Evolutionary conservation across 2,797 vertebrate genomes (phyloP).

Genomic region (Sparus aurata): DNA sequence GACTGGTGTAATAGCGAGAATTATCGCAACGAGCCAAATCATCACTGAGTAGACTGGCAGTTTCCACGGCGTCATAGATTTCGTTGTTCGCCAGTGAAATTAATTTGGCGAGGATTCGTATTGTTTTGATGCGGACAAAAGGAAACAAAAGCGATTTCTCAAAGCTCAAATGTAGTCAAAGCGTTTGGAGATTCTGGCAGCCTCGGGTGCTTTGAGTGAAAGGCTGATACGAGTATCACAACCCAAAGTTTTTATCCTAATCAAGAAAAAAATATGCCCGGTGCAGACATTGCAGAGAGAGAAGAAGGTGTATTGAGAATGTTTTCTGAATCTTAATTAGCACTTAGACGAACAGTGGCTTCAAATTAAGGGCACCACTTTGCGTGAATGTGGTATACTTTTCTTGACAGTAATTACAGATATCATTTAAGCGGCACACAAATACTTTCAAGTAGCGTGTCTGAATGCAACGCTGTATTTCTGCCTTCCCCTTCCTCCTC

Average conservation of each 20-base stretch:
- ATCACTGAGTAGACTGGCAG: constrained; percentile 24
- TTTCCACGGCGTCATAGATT: constrained; percentile 16
- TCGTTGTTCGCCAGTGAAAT: constrained; percentile 25
- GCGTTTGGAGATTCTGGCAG: constrained; percentile 32
- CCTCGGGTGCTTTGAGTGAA: constrained; percentile 16
- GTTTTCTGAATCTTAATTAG: constrained; percentile 28
- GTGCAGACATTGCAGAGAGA: background rate
- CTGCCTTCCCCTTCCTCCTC: background rate
- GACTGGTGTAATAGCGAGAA: constrained; percentile 11
- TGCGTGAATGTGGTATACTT: constrained; percentile 7
- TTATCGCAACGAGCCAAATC: constrained; percentile 35
- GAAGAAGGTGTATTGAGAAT: constrained; percentile 18
- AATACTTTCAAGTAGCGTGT: background rate
- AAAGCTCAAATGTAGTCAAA: constrained; percentile 19
- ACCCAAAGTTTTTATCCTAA: constrained; percentile 1
- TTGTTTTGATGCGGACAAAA: constrained; percentile 33
- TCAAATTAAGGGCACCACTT: constrained; percentile 5
- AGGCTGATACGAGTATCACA: constrained; percentile 20
- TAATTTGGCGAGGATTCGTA: constrained; percentile 25
- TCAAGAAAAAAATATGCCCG: constrained; percentile 31
- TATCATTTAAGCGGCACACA: constrained; percentile 12
- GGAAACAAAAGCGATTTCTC: constrained; percentile 23
- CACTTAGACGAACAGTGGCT: background rate
- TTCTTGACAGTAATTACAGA: constrained; percentile 30
- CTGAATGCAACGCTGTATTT: background rate